Evolutionary conservation across 2,113 vertebrate species (phyloP), one percentile per base, ranked within the genome.

Genomic region (Periophthalmus modestus): DNA sequence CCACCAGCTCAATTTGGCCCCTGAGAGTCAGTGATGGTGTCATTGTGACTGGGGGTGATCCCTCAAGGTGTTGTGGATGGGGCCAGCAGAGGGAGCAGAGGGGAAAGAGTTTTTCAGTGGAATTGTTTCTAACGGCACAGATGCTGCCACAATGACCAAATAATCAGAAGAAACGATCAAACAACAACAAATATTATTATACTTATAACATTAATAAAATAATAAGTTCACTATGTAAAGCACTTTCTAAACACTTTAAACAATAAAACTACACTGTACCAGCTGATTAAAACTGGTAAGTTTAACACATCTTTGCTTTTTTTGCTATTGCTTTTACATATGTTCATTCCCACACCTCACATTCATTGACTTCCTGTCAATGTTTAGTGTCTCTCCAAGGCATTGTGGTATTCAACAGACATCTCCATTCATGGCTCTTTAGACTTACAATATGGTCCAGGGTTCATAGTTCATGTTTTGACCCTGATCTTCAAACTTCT

Each of bases 21-120:
- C 39, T 43, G 81, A 88, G 66, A 80, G 72, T 71, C 79, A 46
- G 57, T 57, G 75, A 70, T 82, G 74, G 79, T 91, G 89, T 90
- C 89, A 89, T 77, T 85, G 82, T 83, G 78, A 75, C 82, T 85
- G 89, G 90, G 92, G 81, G 85, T 81, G 79, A 89, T 85, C 84
- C 82, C 57, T 39, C 19, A 46, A 46, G 69, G 66, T 28, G 68
- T 70, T 50, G 76, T 61, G 21, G 74, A 61, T 66, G 75, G 34
- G 69, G 33, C 50, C 66, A 66, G 50, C 77, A 83, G 79, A 84
- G 76, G 81, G 82, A 79, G 33, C 1, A 63, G 14, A 63, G 34
- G 74, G 82, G 78, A 12, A 13, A 21, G 19, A 21, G 6, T 24
- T 59, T 59, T 13, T 59, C 57, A 7, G 47, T 48, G 47, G 47